Evolutionary conservation across 2,797 vertebrate genomes (phyloP).

Genomic region (Prionace glauca): DNA sequence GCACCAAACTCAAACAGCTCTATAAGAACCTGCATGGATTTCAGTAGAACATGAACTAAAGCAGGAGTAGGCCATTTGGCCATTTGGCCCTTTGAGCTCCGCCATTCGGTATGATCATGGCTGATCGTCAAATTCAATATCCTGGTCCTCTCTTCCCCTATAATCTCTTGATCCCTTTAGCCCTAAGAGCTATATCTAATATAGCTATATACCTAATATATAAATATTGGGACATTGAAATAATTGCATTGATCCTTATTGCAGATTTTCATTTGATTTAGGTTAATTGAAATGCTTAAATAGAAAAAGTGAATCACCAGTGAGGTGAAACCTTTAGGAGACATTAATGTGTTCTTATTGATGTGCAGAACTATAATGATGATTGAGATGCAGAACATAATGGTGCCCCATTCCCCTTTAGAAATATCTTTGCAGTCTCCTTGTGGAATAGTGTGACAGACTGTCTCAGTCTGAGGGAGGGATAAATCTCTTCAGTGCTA

Average conservation of each 20-base stretch:
- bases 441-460: conserved; percentile 5
- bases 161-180: too few relatives aligned
- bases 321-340: conserved; percentile 15
- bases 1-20: too few relatives aligned
- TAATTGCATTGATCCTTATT: background rate
- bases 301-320: conserved; percentile 10
- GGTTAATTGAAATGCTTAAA: conserved; percentile 26
- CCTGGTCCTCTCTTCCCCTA: too few relatives aligned
- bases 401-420: conserved; percentile 14
- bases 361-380: conserved; percentile 11
- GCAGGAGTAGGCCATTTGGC: too few relatives aligned
- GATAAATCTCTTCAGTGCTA: background rate
- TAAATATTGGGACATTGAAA: background rate
- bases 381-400: conserved; percentile 21
- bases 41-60: too few relatives aligned
- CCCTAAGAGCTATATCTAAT: too few relatives aligned
- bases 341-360: conserved; percentile 20
- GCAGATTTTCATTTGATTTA: background rate
- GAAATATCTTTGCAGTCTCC: conserved; percentile 5
- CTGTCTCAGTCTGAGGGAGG: background rate
- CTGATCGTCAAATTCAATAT: too few relatives aligned
- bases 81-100: too few relatives aligned
- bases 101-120: too few relatives aligned
- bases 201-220: too few relatives aligned
- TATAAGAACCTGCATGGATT: too few relatives aligned